Evolutionary conservation across 37 sponge, comb jelly and placozoan species (phyloP).

Genomic region (Mnemiopsis leidyi): DNA sequence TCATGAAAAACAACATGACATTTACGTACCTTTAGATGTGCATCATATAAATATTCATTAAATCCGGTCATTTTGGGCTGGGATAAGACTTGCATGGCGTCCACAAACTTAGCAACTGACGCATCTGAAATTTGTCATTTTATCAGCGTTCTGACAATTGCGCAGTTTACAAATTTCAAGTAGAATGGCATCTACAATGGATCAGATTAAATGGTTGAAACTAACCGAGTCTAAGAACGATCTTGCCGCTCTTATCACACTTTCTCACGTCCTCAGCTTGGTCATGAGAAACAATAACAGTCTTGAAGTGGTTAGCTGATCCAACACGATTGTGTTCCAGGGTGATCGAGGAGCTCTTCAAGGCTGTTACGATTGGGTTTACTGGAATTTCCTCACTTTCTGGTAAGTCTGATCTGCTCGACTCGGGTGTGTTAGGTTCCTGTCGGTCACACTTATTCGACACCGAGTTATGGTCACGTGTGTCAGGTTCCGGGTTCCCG

Average conservation of each 20-base stretch:
- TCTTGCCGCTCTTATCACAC: neutral
- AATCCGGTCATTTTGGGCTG: constrained; percentile 25
- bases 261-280: neutral
- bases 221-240: constrained; percentile 37
- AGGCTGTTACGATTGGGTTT: neutral
- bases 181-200: no score
- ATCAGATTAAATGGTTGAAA: neutral
- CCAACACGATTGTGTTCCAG: constrained; percentile 22
- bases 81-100: neutral
- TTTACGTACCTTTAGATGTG: constrained; percentile 43
- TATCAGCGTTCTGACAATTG: no score
- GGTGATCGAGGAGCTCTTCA: neutral
- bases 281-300: constrained; percentile 59
- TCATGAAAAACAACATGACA: no score
- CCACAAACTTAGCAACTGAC: neutral
- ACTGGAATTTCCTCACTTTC: neutral
- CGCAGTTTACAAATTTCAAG: no score
- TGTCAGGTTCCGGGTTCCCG: neutral
- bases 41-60: constrained; percentile 37
- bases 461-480: neutral
- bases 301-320: constrained; percentile 47
- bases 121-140: neutral
- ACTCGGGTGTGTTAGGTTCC: neutral
- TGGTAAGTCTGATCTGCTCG: neutral
- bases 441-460: neutral